These are phyloP conservation scores for Drosophila mimica DNA, from an alignment of 2,888 invertebrate genomes.

Conservation along the genomic window DNA sequence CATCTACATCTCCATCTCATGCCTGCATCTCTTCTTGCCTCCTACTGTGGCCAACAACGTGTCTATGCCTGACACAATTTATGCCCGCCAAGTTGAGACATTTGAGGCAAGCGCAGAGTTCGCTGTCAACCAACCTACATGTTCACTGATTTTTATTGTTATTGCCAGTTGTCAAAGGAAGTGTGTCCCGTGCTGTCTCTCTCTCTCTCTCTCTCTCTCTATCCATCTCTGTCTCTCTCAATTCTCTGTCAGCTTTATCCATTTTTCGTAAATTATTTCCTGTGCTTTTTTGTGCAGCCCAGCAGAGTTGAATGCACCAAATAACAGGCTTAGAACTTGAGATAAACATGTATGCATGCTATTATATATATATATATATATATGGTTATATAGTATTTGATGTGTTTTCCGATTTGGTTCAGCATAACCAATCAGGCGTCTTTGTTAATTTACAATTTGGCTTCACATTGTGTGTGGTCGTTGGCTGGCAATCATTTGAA, in stretches of 20 bases:
- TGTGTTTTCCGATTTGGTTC: neutral
- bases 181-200: slow-evolving; percentile 41
- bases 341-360: neutral
- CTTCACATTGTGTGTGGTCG: slow-evolving; percentile 39
- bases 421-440: neutral
- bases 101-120: slow-evolving; percentile 29
- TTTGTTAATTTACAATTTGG: neutral
- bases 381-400: too few relatives aligned
- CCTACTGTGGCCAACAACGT: slow-evolving; percentile 49
- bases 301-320: slow-evolving; percentile 53
- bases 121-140: slow-evolving; percentile 66
- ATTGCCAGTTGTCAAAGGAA: slow-evolving; percentile 80
- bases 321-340: neutral
- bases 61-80: slow-evolving; percentile 72
- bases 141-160: slow-evolving; percentile 77
- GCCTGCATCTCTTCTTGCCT: slow-evolving; percentile 19
- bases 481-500: slow-evolving; percentile 25
- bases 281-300: slow-evolving; percentile 44
- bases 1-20: neutral
- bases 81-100: slow-evolving; percentile 72
- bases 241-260: slow-evolving; percentile 7
- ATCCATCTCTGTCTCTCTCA: neutral
- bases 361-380: too few relatives aligned
- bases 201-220: neutral
- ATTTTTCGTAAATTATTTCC: slow-evolving; percentile 73